Evolutionary conservation across 2,113 vertebrate species (phyloP).

Genomic region (Etia nguti): DNA sequence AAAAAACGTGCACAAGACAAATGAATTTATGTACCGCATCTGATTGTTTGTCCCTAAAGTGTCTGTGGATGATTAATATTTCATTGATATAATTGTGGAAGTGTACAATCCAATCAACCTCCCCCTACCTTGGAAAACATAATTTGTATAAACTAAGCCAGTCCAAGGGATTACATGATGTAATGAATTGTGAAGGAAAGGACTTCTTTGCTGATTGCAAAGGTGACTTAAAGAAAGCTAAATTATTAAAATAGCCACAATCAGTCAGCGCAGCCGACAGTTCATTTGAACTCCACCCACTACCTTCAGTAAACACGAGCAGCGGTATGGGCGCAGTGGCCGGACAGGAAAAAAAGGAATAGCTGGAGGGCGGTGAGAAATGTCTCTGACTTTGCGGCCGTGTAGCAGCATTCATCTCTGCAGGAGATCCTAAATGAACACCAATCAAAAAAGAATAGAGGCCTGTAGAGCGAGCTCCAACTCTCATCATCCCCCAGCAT

Average conservation of each 20-base stretch:
- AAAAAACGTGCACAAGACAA: neutral
- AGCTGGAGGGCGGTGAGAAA: neutral
- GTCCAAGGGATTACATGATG: neutral
- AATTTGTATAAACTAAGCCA: slow-evolving; percentile 2
- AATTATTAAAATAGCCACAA: slow-evolving; percentile 29
- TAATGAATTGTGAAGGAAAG: slow-evolving; percentile 9
- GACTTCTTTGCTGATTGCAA: slow-evolving; percentile 30
- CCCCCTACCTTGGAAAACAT: neutral
- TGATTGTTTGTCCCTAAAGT: slow-evolving; percentile 5
- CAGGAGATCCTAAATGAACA: slow-evolving; percentile 42
- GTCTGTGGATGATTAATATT: neutral
- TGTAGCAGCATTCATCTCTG: slow-evolving; percentile 13
- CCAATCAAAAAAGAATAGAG: slow-evolving; percentile 37
- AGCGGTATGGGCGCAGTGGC: neutral
- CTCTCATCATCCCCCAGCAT: slow-evolving; percentile 8
- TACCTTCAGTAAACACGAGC: neutral
- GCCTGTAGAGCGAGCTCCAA: neutral
- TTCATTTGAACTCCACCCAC: neutral
- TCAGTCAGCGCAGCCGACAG: neutral
- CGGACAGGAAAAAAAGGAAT: neutral
- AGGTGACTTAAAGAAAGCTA: slow-evolving; percentile 39
- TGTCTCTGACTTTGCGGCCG: neutral
- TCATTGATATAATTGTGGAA: neutral
- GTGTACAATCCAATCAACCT: slow-evolving; percentile 1
- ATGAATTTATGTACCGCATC: neutral